These are phyloP conservation scores for Neoaliturus tenellus DNA, from an alignment of 2,888 invertebrate genomes.

Conservation along the genomic window DNA sequence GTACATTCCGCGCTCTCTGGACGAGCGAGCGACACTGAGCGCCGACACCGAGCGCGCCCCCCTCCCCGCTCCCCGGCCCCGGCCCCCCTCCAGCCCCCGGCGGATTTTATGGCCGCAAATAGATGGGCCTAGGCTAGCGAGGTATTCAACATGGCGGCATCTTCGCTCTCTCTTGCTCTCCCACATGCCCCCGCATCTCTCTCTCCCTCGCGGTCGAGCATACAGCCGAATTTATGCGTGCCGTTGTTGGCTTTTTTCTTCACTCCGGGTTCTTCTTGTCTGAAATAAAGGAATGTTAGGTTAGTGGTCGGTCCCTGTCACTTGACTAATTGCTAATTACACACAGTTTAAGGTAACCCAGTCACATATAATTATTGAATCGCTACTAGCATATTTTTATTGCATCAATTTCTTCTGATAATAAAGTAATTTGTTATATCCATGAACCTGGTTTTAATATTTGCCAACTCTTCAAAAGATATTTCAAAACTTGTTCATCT, in stretches of 20 bases:
- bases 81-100: constrained; percentile 56
- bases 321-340: constrained; percentile 54
- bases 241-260: constrained; percentile 54
- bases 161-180: constrained; percentile 60
- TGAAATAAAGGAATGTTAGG: constrained; percentile 59
- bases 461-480: too few relatives aligned
- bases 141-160: constrained; percentile 74
- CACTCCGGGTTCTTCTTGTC: constrained; percentile 51
- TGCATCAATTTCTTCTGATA: too few relatives aligned
- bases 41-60: constrained; percentile 54
- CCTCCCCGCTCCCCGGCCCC: constrained; percentile 68
- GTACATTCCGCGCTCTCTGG: constrained; percentile 60
- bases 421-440: too few relatives aligned
- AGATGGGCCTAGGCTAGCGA: constrained; percentile 69
- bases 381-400: neutral
- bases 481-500: too few relatives aligned
- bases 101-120: constrained; percentile 65
- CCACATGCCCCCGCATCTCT: constrained; percentile 69
- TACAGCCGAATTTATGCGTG: constrained; percentile 61
- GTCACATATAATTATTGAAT: constrained; percentile 24
- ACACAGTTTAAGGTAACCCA: constrained; percentile 44
- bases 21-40: constrained; percentile 67
- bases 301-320: constrained; percentile 39
- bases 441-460: too few relatives aligned
- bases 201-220: constrained; percentile 66